Evolutionary conservation across 2,113 vertebrate species (phyloP), one percentile per base, ranked within the genome.

Genomic region (Silurus asotus): DNA sequence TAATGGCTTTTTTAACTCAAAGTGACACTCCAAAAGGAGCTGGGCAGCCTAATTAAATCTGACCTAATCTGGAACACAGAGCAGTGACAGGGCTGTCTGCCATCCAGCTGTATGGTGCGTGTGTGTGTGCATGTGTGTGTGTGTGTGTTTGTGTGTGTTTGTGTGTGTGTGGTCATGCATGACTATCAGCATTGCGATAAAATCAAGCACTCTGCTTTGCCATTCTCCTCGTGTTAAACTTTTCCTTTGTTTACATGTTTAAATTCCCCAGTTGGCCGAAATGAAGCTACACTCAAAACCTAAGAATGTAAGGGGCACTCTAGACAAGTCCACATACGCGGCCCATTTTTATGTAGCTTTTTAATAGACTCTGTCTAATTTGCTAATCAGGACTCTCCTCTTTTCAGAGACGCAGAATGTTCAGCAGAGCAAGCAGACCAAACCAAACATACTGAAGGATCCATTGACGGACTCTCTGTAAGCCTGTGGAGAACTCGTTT

Each of bases 11-110:
- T 92, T 90, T 91, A 90, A 94, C 87, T 87, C 92, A 90, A 93
- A 92, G 90, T 67, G 92, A 94, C 93, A 93, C 92, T 93, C 93
- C 92, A 92, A 93, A 93, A 86, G 64, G 89, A 91, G 88, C 91
- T 84, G 83, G 89, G 89, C 89, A 92, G 88, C 89, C 92, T 93
- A 94, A 94, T 94, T 94, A 93, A 94, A 94, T 93, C 93, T 93
- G 93, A 94, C 92, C 94, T 94, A 94, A 95, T 93, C 90, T 91
- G 89, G 81, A 91, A 90, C 87, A 90, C 81, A 62, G 88, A 69
- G 87, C 85, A 76, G 56, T 74, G 90, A 87, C 87, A 76, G 56
- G 61, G 87, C 87, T 84, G 92, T 90, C 93, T 94, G 94, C 92
- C 90, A 91, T 91, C 89, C 92, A 94, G 93, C 92, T 94, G 92